These are phyloP conservation scores for Oceanodroma tethys DNA, from an alignment of 2,113 vertebrate species.

Conservation along the genomic window DNA sequence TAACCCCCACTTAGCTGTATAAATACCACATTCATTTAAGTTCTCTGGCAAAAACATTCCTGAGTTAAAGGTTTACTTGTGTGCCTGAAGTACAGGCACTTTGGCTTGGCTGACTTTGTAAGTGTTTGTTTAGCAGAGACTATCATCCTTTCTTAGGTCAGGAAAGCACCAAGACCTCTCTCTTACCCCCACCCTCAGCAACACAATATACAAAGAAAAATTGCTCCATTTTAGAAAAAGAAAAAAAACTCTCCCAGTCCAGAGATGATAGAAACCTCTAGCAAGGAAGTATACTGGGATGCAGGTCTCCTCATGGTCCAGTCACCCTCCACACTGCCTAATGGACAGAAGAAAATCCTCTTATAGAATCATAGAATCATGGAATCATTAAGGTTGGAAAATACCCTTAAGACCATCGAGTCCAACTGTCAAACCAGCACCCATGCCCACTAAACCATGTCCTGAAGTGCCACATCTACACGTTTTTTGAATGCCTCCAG, in stretches of 20 bases:
- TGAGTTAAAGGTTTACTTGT: neutral
- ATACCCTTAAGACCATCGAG: too few species aligned
- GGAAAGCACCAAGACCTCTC: neutral
- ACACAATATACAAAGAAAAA: conserved; percentile 2
- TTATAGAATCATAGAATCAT: too few species aligned
- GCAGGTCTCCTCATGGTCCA: neutral
- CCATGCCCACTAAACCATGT: too few species aligned
- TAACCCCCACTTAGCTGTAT: neutral
- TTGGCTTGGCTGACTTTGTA: neutral
- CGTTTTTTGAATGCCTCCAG: too few species aligned
- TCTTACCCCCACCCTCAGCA: neutral
- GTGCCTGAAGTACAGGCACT: neutral
- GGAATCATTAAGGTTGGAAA: too few species aligned
- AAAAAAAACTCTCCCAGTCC: neutral
- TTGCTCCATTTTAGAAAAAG: neutral
- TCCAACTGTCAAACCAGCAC: too few species aligned
- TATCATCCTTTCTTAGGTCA: neutral
- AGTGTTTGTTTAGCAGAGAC: neutral
- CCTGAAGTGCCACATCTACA: too few species aligned
- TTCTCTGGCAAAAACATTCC: neutral
- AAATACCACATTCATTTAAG: neutral
- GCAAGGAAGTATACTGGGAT: neutral
- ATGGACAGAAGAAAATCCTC: too few species aligned
- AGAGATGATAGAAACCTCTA: neutral
- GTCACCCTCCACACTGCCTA: neutral